Conservation (phyloP, 2,888 invertebrate genomes). For the Rhagonycha fulva region DNA sequence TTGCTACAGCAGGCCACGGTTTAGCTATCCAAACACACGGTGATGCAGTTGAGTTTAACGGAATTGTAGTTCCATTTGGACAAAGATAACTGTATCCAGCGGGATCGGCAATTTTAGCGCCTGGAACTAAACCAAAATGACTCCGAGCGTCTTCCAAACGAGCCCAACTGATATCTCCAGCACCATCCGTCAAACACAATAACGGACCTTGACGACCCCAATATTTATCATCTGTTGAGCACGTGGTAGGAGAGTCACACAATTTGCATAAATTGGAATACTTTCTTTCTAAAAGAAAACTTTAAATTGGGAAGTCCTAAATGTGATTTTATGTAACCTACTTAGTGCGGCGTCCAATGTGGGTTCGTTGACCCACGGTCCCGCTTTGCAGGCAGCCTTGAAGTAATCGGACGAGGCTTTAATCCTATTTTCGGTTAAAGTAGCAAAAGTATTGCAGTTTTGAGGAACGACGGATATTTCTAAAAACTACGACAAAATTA, state of each 20-base stretch:
- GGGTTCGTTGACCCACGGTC: slow-evolving; percentile 77
- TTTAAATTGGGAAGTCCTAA: not conserved
- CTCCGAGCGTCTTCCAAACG: slow-evolving; percentile 68
- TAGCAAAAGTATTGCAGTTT: slow-evolving; percentile 69
- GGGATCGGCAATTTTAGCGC: slow-evolving; percentile 50
- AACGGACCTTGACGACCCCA: slow-evolving; percentile 84
- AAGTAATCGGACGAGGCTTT: slow-evolving; percentile 77
- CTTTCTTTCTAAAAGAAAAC: slow-evolving; percentile 57
- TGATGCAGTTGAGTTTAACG: slow-evolving; percentile 58
- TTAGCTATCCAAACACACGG: slow-evolving; percentile 80
- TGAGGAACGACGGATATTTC: slow-evolving; percentile 73
- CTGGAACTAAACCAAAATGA: slow-evolving; percentile 65
- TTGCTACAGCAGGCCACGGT: slow-evolving; percentile 78
- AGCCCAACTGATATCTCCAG: slow-evolving; percentile 84
- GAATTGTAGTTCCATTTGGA: slow-evolving; percentile 71
- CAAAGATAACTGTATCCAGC: slow-evolving; percentile 73
- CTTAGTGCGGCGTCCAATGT: slow-evolving; percentile 68
- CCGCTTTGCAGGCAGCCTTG: slow-evolving; percentile 81
- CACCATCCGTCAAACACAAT: slow-evolving; percentile 75
- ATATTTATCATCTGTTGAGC: slow-evolving; percentile 73
- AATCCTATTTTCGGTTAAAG: slow-evolving; percentile 77
- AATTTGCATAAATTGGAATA: slow-evolving; percentile 75
- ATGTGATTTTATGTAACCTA: slow-evolving; percentile 54
- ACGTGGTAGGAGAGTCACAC: slow-evolving; percentile 66
- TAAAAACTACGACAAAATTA: slow-evolving; percentile 63